Percentiles rank a stretch among this genome's conserved stretches.
phyloP scores from a whole-genome alignment of 1,140 invertebrate species.

The Theocolax elegans region DNA sequence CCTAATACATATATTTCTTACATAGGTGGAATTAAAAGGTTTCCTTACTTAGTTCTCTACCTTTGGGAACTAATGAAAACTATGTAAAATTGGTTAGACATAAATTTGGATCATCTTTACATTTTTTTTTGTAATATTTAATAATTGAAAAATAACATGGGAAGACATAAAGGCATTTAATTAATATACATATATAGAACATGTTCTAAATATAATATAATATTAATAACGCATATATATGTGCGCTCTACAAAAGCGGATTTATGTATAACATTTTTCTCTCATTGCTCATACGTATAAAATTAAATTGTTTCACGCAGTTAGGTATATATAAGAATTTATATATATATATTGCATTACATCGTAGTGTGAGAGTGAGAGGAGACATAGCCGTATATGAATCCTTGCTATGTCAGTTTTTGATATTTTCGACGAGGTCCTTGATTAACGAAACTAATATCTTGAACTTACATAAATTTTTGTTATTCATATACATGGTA shows the following conservation, averaged over 20 bases:
- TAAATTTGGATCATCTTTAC: too few species aligned
- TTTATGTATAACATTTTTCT: slow-evolving; percentile 49
- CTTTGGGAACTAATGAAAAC: too few species aligned
- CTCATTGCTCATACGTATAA: slow-evolving; percentile 16
- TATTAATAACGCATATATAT: too few species aligned
- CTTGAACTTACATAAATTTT: neutral
- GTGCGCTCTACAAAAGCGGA: slow-evolving; percentile 61
- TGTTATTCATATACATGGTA: neutral
- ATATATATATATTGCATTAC: slow-evolving; percentile 9
- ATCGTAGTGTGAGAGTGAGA: slow-evolving; percentile 48
- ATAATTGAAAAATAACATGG: too few species aligned
- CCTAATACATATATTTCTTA: too few species aligned
- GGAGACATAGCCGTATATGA: slow-evolving; percentile 56
- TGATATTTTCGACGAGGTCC: slow-evolving; percentile 46
- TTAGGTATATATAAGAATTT: slow-evolving; percentile 3
- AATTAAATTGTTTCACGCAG: slow-evolving; percentile 36
- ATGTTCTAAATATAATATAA: too few species aligned
- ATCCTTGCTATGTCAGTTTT: slow-evolving; percentile 58
- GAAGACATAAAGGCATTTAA: too few species aligned
- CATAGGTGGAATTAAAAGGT: too few species aligned
- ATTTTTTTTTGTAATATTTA: too few species aligned
- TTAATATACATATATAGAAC: too few species aligned
- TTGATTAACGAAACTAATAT: slow-evolving; percentile 13
- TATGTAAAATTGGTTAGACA: too few species aligned
- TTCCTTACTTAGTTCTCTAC: too few species aligned